A percentile compares a stretch with the other conserved stretches of the same genome.
These are phyloP conservation scores for Scaptomyza polygonia DNA, from an alignment of 2,888 invertebrate species.

Conservation along the genomic window DNA sequence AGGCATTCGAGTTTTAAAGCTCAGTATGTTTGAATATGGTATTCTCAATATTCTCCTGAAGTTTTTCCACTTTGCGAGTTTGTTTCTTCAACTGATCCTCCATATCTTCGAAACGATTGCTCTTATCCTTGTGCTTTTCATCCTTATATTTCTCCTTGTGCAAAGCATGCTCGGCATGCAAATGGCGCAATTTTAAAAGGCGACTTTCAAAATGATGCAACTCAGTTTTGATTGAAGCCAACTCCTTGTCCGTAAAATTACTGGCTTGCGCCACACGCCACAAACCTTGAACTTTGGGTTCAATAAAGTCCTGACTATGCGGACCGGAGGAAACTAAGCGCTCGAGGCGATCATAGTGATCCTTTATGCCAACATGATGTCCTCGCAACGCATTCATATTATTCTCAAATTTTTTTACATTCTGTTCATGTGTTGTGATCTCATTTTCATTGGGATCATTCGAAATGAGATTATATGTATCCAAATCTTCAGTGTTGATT, in stretches of 20 bases:
- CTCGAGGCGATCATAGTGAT: conserved; percentile 91
- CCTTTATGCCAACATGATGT: conserved; percentile 90
- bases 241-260: conserved; percentile 92
- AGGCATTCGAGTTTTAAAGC: conserved; percentile 86
- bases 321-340: conserved; percentile 90
- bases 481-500: conserved; percentile 89
- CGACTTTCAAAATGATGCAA: conserved; percentile 92
- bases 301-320: conserved; percentile 93
- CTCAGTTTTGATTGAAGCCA: conserved; percentile 93
- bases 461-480: conserved; percentile 89
- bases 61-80: conserved; percentile 92
- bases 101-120: conserved; percentile 87
- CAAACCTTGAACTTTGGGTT: conserved; percentile 94
- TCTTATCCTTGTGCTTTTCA: conserved; percentile 87
- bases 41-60: conserved; percentile 91
- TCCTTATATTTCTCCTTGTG: conserved; percentile 88
- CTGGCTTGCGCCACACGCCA: conserved; percentile 88
- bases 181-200: conserved; percentile 91
- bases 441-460: conserved; percentile 86
- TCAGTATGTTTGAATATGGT: conserved; percentile 92
- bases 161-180: conserved; percentile 92
- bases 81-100: conserved; percentile 93
- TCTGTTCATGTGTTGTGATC: conserved; percentile 84
- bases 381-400: conserved; percentile 90
- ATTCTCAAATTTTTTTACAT: conserved; percentile 86